Percentiles rank a stretch among this genome's conserved stretches.
Evolutionary conservation across 1,140 invertebrate genomes (phyloP).

Genomic region (Hyphantria cunea): DNA sequence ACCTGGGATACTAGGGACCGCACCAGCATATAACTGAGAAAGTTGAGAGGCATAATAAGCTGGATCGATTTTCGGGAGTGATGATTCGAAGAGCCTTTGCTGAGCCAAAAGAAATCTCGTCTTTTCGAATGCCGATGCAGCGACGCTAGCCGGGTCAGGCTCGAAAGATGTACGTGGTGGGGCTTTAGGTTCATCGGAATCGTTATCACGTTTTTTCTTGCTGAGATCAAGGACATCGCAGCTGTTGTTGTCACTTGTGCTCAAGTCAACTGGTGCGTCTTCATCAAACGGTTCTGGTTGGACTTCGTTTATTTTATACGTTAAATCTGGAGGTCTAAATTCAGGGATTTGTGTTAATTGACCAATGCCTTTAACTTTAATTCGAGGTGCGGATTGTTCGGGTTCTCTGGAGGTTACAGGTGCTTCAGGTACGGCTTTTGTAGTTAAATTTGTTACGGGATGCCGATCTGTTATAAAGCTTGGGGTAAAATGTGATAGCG

Average conservation of each 20-base stretch:
- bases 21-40: constrained; percentile 81
- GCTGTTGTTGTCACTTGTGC: constrained; percentile 82
- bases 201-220: constrained; percentile 85
- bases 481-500: constrained; percentile 77
- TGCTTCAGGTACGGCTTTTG: constrained; percentile 54
- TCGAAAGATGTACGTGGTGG: constrained; percentile 70
- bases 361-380: constrained; percentile 85
- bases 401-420: constrained; percentile 58
- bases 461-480: constrained; percentile 69
- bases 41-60: constrained; percentile 82
- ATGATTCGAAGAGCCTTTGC: constrained; percentile 83
- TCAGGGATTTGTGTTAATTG: constrained; percentile 82
- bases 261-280: constrained; percentile 88
- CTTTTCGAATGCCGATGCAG: constrained; percentile 70
- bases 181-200: constrained; percentile 69
- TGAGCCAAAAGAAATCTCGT: constrained; percentile 82
- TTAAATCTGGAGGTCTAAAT: constrained; percentile 67
- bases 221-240: constrained; percentile 93
- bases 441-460: constrained; percentile 55
- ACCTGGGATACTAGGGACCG: constrained; percentile 75
- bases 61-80: constrained; percentile 81
- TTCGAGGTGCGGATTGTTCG: constrained; percentile 74
- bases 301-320: constrained; percentile 62
- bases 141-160: constrained; percentile 49
- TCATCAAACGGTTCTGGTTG: constrained; percentile 66